These are phyloP conservation scores for Rhinichthys osculus DNA, from an alignment of 2,797 vertebrate species.

Conservation along the genomic window DNA sequence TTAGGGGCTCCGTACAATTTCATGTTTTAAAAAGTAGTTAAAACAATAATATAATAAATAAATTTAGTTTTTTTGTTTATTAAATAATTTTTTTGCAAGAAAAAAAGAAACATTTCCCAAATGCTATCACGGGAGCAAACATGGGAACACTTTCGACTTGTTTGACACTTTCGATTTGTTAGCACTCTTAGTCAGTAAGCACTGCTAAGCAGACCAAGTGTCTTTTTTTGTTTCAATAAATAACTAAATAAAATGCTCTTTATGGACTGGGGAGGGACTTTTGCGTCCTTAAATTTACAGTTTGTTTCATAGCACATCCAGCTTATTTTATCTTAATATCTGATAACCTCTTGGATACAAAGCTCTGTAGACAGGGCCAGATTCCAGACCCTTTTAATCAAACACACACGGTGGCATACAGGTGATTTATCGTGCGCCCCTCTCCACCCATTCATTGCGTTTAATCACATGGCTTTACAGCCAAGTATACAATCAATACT, in stretches of 20 bases:
- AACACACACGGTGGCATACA: conserved; percentile 33
- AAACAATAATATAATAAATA: not conserved
- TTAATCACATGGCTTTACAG: conserved; percentile 76
- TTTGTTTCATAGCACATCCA: not conserved
- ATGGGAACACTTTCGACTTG: not conserved
- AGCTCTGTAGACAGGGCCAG: conserved; percentile 22
- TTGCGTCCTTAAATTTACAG: not conserved
- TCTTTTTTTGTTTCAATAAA: not conserved
- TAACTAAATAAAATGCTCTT: not conserved
- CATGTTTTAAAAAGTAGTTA: not conserved
- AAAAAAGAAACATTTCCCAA: not conserved
- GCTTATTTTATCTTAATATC: conserved; percentile 20
- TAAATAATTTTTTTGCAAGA: too few species aligned
- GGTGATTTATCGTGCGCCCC: conserved; percentile 38
- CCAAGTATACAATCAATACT: conserved; percentile 78
- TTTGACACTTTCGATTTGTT: not conserved
- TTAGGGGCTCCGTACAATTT: not conserved
- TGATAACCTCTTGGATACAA: conserved; percentile 4
- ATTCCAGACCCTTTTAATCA: conserved; percentile 38
- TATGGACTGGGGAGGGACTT: not conserved
- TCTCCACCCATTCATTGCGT: conserved; percentile 54
- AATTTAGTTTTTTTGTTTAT: not conserved
- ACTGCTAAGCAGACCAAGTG: not conserved
- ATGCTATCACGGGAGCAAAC: not conserved
- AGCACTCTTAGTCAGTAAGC: not conserved